These are phyloP conservation scores for Drosophila funebris DNA, from an alignment of 1,140 invertebrate species.

Conservation along the genomic window DNA sequence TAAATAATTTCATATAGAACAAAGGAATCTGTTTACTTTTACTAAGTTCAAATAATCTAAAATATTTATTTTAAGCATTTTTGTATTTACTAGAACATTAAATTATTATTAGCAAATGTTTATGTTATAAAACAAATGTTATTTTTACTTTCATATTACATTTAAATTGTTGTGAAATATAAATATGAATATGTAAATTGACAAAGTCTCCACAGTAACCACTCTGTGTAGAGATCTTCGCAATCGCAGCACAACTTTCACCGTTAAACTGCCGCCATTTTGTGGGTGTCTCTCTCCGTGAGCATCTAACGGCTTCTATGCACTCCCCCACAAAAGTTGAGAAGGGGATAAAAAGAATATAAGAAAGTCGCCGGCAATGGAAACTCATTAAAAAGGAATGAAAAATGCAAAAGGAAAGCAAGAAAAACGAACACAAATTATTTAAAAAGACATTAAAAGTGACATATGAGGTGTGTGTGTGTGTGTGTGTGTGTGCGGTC, in stretches of 20 bases:
- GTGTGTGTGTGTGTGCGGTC: slow-evolving; percentile 22
- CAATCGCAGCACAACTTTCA: neutral
- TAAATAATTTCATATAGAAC: too few relatives aligned
- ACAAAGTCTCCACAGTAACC: neutral
- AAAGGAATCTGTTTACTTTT: too few relatives aligned
- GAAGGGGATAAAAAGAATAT: slow-evolving; percentile 24
- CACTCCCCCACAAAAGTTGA: neutral
- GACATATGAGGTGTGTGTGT: slow-evolving; percentile 9
- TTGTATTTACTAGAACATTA: too few relatives aligned
- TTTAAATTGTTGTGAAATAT: too few relatives aligned
- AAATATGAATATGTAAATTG: neutral
- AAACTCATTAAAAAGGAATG: slow-evolving; percentile 54
- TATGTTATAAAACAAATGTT: too few relatives aligned
- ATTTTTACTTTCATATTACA: too few relatives aligned
- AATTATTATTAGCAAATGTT: too few relatives aligned
- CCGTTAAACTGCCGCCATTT: slow-evolving; percentile 14
- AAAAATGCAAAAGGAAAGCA: neutral
- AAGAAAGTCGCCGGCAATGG: slow-evolving; percentile 37
- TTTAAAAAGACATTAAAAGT: slow-evolving; percentile 75
- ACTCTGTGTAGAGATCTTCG: neutral
- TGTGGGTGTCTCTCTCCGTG: neutral
- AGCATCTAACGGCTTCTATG: slow-evolving; percentile 46
- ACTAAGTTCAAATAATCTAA: too few relatives aligned
- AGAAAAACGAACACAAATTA: slow-evolving; percentile 42
- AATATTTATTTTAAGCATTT: too few relatives aligned